Base-by-base conservation (phyloP, 2,888 invertebrate species). In the Syrista parreyssii region DNA sequence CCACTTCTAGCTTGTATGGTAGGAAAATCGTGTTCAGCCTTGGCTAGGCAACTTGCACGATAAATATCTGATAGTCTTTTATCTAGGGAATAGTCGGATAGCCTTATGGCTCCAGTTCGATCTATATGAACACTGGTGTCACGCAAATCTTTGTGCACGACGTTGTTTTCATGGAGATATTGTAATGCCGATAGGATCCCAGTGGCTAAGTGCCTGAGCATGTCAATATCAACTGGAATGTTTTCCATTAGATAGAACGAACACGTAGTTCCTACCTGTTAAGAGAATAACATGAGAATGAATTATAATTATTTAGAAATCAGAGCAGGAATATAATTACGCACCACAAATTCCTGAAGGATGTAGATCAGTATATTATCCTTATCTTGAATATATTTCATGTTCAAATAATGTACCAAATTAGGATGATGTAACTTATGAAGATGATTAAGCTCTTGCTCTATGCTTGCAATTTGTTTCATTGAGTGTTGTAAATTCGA, bases 91-190 rank as follows among this genome's bases (percentile, higher is more conserved):
- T 95, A 96, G 84, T 96, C 96, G 4, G 95, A 93, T 78, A 97
- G 85, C 88, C 94, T 93, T 4, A 95, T 92, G 36, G 89, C 84
- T 68, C 94, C 96, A 77, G 91, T 91, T 75, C 94, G 93, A 85
- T 96, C 96, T 89, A 97, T 92, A 88, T 95, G 96, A 77, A 97
- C 94, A 82, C 95, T 95, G 32, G 95, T 94, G 85, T 95, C 95
- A 79, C 95, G 92, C n/a, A 98, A 92, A 91, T 97, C 95, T 86
- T 95, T 95, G 89, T 98, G 98, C 30, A 97, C 94, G 1, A 98
- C 95, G 82, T 96, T 96, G 81, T 95, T 96, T 84, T 95, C 93
- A 89, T 98, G 98, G 78, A 98, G 92, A 89, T 95, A 97, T 68
- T 94, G 94, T 55, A 98, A 91, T 23, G 96, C 97, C 76, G 94